phyloP scores from a whole-genome alignment of 2,797 vertebrate genomes.

The Anableps anableps region DNA sequence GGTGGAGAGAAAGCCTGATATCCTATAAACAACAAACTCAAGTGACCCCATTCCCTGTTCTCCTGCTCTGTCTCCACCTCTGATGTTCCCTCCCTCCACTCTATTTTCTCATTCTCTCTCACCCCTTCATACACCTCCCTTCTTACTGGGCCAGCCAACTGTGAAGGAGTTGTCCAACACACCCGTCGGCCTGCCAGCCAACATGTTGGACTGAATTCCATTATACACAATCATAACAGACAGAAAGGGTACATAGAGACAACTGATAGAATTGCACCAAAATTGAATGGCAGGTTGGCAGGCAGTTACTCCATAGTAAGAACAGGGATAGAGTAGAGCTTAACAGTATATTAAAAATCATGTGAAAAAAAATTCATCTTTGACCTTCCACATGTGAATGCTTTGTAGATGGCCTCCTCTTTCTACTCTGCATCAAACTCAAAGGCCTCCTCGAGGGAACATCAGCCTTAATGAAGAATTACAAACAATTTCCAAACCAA shows the following conservation, averaged over 20 bases:
- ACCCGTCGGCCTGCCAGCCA: conserved; percentile 73
- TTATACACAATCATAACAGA: conserved; percentile 76
- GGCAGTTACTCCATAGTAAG: conserved; percentile 33
- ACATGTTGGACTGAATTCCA: conserved; percentile 69
- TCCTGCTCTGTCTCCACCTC: conserved; percentile 65
- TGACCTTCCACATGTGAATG: conserved; percentile 76
- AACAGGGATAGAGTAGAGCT: conserved; percentile 39
- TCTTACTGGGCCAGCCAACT: conserved; percentile 69
- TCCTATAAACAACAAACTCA: conserved; percentile 84
- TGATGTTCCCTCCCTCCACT: conserved; percentile 54
- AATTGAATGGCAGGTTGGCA: conserved; percentile 47
- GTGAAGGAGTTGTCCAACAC: conserved; percentile 80
- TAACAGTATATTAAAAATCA: conserved; percentile 69
- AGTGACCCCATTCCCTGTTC: conserved; percentile 78
- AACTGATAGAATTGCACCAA: conserved; percentile 62
- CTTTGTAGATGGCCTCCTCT: conserved; percentile 56
- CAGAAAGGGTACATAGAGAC: conserved; percentile 68
- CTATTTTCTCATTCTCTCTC: conserved; percentile 40
- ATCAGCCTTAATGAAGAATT: conserved; percentile 71
- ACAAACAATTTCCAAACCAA: conserved; percentile 67
- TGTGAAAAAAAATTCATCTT: conserved; percentile 65
- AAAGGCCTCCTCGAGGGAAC: conserved; percentile 66
- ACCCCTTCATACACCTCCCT: conserved; percentile 44
- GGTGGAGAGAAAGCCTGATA: conserved; percentile 77
- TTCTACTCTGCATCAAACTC: conserved; percentile 50